Conservation (phyloP, 1,140 invertebrate genomes). For the Whitmania pigra region DNA sequence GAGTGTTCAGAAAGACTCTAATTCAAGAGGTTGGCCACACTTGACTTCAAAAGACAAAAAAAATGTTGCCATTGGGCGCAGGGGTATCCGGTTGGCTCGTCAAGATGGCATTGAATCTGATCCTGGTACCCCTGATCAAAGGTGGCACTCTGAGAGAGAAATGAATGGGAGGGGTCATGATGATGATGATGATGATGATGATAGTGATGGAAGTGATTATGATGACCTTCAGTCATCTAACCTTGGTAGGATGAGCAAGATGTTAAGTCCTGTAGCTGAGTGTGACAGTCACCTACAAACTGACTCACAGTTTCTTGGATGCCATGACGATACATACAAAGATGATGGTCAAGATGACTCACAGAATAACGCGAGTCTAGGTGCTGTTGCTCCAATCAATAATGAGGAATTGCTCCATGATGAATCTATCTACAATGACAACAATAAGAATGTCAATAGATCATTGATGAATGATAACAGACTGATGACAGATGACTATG, state of each 20-base stretch:
- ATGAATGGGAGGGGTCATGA: neutral
- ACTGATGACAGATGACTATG: neutral
- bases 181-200: conserved; percentile 13
- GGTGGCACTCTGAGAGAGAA: no score
- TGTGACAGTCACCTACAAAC: neutral
- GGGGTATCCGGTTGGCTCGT: neutral
- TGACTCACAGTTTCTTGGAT: neutral
- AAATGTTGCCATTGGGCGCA: no score
- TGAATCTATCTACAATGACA: neutral
- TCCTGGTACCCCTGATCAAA: no score
- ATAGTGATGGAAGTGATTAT: conserved; percentile 1
- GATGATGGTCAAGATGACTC: neutral
- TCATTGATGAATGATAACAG: neutral
- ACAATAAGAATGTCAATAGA: neutral
- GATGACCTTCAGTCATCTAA: neutral
- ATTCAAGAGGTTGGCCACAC: no score
- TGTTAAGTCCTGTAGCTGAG: neutral
- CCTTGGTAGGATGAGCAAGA: neutral
- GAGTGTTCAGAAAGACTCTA: no score
- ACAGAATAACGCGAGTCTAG: neutral
- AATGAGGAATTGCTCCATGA: no score
- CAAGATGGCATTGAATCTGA: no score
- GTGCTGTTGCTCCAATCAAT: neutral
- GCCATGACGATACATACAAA: no score
- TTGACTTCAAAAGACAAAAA: neutral